Evolutionary conservation across 1,140 invertebrate genomes (phyloP).

Genomic region (honey bee (Apis mellifera)): Amel_HAv3.1 CM009935.2:418001-418500

Average conservation of each 20-base stretch:
- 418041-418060: background rate
- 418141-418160: background rate
- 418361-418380: background rate
- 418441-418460: background rate
- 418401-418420: no score
- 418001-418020: background rate
- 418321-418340: conserved; percentile 44
- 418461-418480: background rate
- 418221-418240: background rate
- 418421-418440: background rate
- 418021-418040: background rate
- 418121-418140: conserved; percentile 3
- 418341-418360: conserved; percentile 9
- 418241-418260: background rate
- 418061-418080: background rate
- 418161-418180: background rate
- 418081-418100: conserved; percentile 2
- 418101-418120: conserved; percentile 24
- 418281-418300: background rate
- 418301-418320: background rate
- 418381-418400: background rate
- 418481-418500: background rate
- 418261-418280: background rate
- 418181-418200: background rate
- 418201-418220: background rate